Evolutionary conservation across 2,113 vertebrate genomes (phyloP).

Genomic region (Nanorana parkeri): DNA sequence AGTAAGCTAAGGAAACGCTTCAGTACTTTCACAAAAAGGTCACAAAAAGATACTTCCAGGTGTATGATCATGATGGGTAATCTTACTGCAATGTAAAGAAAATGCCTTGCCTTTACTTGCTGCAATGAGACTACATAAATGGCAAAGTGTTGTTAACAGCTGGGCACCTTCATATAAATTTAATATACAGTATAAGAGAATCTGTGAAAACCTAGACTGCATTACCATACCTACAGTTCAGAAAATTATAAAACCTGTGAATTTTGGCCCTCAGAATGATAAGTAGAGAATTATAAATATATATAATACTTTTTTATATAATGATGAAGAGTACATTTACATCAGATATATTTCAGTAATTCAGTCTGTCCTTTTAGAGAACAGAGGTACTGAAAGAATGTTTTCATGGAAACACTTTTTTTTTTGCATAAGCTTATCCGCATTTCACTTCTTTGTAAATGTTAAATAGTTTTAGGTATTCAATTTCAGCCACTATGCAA

Average conservation of each 20-base stretch:
- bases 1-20: neutral
- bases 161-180: conserved; percentile 19
- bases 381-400: conserved; percentile 19
- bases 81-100: neutral
- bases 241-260: conserved; percentile 31
- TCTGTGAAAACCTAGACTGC: conserved; percentile 26
- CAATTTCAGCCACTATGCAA: conserved; percentile 26
- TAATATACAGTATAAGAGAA: neutral
- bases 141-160: neutral
- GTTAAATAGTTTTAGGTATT: conserved; percentile 40
- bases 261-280: conserved; percentile 21
- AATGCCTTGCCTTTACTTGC: neutral
- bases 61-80: conserved; percentile 31
- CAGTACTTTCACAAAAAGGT: conserved; percentile 12
- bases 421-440: conserved; percentile 7
- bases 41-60: conserved; percentile 24
- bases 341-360: conserved; percentile 17
- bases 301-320: conserved; percentile 28
- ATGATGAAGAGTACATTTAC: conserved; percentile 18
- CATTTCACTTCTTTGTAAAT: conserved; percentile 35
- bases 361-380: conserved; percentile 6
- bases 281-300: conserved; percentile 47
- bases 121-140: conserved; percentile 12
- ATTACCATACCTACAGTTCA: conserved; percentile 35
- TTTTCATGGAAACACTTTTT: conserved; percentile 12